A percentile compares a stretch with the other conserved stretches of the same genome.
These are phyloP conservation scores for Artibeus lituratus DNA, from an alignment of 2,797 vertebrate genomes.

Conservation along the genomic window DNA sequence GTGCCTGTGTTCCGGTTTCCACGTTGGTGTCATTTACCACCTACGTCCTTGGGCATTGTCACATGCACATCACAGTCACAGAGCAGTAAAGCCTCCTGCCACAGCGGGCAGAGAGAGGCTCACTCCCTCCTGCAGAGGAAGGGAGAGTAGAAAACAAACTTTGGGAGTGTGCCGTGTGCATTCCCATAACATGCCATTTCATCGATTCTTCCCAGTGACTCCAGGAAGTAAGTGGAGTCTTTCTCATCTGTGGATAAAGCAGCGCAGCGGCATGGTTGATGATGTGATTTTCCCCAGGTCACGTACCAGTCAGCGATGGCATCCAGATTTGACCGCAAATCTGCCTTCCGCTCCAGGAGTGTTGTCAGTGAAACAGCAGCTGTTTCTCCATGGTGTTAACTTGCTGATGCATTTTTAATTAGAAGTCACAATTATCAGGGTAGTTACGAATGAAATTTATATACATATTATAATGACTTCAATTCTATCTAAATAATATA, in stretches of 20 bases:
- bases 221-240: not conserved
- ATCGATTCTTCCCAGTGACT: not conserved
- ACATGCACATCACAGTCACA: conserved; percentile 43
- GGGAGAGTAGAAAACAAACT: conserved; percentile 22
- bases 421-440: not conserved
- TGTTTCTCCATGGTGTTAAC: conserved; percentile 41
- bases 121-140: conserved; percentile 21
- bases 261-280: not conserved
- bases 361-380: conserved; percentile 18
- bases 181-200: not conserved
- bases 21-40: conserved; percentile 25
- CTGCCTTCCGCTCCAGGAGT: conserved; percentile 10
- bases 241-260: not conserved
- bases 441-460: conserved; percentile 41
- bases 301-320: not conserved
- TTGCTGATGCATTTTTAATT: conserved; percentile 51
- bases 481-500: not conserved
- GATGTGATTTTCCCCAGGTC: not conserved
- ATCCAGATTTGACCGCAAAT: not conserved
- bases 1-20: not conserved
- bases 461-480: not conserved
- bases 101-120: not conserved
- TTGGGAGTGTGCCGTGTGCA: not conserved
- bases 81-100: conserved; percentile 21
- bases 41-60: conserved; percentile 33